Evolutionary conservation across 2,113 vertebrate species (phyloP).

Genomic region (Gracilinanus agilis): DNA sequence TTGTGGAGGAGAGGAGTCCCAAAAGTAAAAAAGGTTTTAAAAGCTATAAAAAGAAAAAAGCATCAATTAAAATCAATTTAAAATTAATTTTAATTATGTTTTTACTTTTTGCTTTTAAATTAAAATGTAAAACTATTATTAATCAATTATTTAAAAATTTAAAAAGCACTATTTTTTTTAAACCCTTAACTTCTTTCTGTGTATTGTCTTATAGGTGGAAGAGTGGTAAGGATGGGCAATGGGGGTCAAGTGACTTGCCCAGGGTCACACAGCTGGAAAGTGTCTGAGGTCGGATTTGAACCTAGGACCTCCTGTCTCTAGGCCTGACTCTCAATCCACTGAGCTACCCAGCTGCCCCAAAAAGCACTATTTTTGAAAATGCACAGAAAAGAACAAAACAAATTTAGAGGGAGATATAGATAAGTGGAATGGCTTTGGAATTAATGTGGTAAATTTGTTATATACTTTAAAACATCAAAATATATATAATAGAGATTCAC

Average conservation of each 20-base stretch:
- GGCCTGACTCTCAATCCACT: no score
- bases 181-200: no score
- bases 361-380: background rate
- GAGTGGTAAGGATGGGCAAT: no score
- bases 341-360: no score
- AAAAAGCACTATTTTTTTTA: background rate
- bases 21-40: background rate
- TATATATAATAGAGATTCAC: background rate
- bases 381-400: background rate
- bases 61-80: background rate
- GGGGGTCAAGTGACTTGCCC: no score
- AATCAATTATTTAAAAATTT: background rate
- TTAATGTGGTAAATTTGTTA: background rate
- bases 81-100: background rate
- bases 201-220: no score
- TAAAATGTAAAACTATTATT: background rate
- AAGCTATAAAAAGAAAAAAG: background rate
- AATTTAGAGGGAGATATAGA: background rate
- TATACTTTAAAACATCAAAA: background rate
- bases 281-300: no score
- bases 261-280: no score
- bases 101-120: background rate
- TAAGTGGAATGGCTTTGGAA: background rate
- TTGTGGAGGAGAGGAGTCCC: background rate
- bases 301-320: no score